A percentile compares a stretch with the other conserved stretches of the same genome.
These are phyloP conservation scores for Alouatta palliata DNA, from an alignment of 2,113 vertebrate genomes.

Conservation along the genomic window DNA sequence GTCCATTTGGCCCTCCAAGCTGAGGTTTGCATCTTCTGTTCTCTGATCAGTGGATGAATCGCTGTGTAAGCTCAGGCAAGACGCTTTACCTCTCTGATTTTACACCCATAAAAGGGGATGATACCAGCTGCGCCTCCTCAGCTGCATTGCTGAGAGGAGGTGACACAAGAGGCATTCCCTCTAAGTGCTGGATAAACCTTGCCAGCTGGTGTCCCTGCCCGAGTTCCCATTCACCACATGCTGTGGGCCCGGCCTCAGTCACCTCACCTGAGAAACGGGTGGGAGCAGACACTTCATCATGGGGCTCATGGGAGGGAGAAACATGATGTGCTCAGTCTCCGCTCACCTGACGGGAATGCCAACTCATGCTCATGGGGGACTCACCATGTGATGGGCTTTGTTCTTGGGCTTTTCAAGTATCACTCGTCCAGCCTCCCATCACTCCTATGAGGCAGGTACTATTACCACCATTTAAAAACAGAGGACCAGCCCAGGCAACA, in stretches of 20 bases:
- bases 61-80: not conserved
- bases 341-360: not conserved
- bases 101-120: not conserved
- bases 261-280: not conserved
- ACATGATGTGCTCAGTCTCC: accelerated
- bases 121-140: not conserved
- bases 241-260: not conserved
- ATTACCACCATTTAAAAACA: not conserved
- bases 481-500: too few species aligned
- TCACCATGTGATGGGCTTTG: not conserved
- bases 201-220: too few species aligned
- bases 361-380: too few species aligned
- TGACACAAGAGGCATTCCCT: not conserved
- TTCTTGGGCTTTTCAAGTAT: not conserved
- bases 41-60: not conserved
- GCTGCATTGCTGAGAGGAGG: not conserved
- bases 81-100: not conserved
- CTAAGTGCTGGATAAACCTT: not conserved
- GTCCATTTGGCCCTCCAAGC: not conserved
- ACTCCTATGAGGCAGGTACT: not conserved
- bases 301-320: not conserved
- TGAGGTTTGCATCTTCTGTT: not conserved
- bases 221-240: not conserved
- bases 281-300: not conserved
- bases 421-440: not conserved